Conservation (phyloP, 2,113 vertebrate species). For the Tachysurus fulvidraco region DNA sequence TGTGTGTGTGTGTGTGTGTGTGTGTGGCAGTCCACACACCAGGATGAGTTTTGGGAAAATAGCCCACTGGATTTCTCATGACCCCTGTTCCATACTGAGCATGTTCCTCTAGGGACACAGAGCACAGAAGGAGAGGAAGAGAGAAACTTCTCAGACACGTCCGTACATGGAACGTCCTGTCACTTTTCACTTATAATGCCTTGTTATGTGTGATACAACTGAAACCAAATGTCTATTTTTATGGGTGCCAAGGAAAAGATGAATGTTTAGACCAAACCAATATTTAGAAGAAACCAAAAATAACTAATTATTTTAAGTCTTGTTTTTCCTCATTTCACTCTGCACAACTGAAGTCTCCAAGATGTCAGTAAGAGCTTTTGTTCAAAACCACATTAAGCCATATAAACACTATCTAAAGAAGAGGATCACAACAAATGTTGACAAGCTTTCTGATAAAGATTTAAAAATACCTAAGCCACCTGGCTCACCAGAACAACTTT, state of each 20-base stretch:
- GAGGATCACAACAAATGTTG: constrained; percentile 34
- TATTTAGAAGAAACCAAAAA: constrained; percentile 16
- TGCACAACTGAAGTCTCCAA: neutral
- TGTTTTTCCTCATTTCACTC: constrained; percentile 8
- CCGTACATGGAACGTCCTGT: constrained; percentile 36
- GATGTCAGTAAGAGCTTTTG: constrained; percentile 4
- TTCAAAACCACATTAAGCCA: constrained; percentile 14
- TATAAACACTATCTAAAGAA: neutral
- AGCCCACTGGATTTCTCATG: constrained; percentile 83
- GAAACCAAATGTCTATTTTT: neutral
- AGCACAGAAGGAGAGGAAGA: constrained; percentile 37
- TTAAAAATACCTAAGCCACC: constrained; percentile 39
- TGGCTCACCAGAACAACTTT: constrained; percentile 19
- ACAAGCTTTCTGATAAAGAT: constrained; percentile 27
- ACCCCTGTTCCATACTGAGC: constrained; percentile 72
- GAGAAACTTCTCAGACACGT: constrained; percentile 32
- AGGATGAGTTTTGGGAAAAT: constrained; percentile 79
- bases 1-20: constrained; percentile 16
- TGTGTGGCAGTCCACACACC: constrained; percentile 55
- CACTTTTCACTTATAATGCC: constrained; percentile 1
- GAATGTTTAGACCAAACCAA: neutral
- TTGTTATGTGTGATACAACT: neutral
- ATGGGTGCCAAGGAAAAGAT: neutral
- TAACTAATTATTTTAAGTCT: neutral
- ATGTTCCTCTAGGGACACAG: constrained; percentile 63